A percentile compares a stretch with the other conserved stretches of the same genome.
These are phyloP conservation scores for Jordanella pulchra DNA, from an alignment of 2,797 vertebrate species.

Conservation along the genomic window DNA sequence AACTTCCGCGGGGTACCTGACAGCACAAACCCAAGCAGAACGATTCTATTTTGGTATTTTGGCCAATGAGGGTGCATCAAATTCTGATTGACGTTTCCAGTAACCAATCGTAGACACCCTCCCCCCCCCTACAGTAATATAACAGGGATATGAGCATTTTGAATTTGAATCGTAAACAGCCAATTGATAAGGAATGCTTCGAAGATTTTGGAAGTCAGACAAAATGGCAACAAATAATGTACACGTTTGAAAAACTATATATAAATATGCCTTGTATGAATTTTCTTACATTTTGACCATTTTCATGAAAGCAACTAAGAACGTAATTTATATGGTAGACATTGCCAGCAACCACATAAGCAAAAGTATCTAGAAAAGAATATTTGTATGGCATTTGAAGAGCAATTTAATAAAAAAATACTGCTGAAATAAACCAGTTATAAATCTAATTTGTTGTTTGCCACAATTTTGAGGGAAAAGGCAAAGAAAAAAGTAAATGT, in stretches of 20 bases:
- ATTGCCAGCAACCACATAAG: too few species aligned
- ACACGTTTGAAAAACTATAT: background rate
- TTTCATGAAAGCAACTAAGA: too few species aligned
- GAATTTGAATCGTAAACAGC: conserved; percentile 70
- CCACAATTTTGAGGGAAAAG: too few species aligned
- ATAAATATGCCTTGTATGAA: background rate
- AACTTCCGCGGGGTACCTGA: conserved; percentile 71
- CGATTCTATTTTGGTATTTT: conserved; percentile 14
- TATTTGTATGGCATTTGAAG: too few species aligned
- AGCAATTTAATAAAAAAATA: too few species aligned
- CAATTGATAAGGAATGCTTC: conserved; percentile 46
- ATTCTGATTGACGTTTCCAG: conserved; percentile 35
- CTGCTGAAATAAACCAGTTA: too few species aligned
- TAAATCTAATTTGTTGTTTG: too few species aligned
- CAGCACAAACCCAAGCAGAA: accelerated
- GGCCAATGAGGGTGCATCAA: conserved; percentile 45
- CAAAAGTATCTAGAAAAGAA: too few species aligned
- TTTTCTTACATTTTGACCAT: too few species aligned
- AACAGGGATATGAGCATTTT: conserved; percentile 34
- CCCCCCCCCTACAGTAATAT: background rate
- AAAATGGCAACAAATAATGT: background rate
- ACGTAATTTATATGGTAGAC: too few species aligned
- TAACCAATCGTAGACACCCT: conserved; percentile 37
- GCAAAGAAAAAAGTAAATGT: too few species aligned
- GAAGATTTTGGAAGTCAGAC: conserved; percentile 5